phyloP scores from a whole-genome alignment of 2,888 invertebrate genomes.

The Lasioglossum calceatum region DNA sequence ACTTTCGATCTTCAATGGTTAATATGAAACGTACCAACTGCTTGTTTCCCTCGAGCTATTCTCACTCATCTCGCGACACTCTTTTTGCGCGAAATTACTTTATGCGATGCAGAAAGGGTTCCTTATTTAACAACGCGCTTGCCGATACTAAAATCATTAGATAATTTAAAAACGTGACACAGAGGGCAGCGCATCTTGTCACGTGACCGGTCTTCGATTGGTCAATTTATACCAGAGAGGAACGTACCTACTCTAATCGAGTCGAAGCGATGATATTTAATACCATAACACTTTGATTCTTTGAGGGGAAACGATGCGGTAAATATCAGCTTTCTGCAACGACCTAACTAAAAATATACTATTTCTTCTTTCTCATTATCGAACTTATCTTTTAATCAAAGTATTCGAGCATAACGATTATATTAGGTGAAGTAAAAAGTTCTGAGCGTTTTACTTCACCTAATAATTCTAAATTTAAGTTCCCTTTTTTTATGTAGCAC shows the following conservation, averaged over 20 bases:
- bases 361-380: neutral
- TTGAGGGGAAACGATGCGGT: neutral
- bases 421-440: too few relatives aligned
- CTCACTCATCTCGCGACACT: neutral
- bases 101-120: neutral
- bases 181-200: neutral
- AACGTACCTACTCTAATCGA: neutral
- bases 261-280: neutral
- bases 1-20: neutral
- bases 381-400: neutral
- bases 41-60: neutral
- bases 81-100: neutral
- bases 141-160: neutral
- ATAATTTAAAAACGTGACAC: conserved; percentile 3
- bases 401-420: neutral
- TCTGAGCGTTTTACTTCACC: too few relatives aligned
- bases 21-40: neutral
- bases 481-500: neutral
- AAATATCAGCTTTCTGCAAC: neutral
- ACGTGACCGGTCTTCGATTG: neutral
- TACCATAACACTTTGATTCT: neutral
- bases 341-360: neutral
- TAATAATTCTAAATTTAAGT: neutral
- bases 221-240: neutral
- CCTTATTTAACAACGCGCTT: neutral